These are phyloP conservation scores for Talpa occidentalis DNA, from an alignment of 2,113 vertebrate species.

Conservation along the genomic window DNA sequence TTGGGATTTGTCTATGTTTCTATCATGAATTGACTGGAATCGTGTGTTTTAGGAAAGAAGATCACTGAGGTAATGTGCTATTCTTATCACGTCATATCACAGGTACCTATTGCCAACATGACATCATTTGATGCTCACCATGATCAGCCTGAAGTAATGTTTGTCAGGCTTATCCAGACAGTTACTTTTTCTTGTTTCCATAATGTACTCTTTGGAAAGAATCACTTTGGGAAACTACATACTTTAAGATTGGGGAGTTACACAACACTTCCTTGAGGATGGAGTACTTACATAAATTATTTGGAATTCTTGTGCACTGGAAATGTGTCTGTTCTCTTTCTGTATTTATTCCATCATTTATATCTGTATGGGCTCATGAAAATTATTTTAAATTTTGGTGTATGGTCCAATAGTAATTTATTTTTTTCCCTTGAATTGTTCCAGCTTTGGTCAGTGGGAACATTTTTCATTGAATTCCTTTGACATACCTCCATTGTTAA, in stretches of 20 bases:
- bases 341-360: constrained; percentile 48
- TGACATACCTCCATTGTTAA: background rate
- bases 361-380: background rate
- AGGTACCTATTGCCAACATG: background rate
- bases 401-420: background rate
- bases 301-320: background rate
- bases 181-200: background rate
- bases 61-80: background rate
- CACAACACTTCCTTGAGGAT: background rate
- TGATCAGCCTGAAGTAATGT: background rate
- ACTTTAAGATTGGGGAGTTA: background rate
- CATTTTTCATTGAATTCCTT: background rate
- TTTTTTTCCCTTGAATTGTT: constrained; percentile 1
- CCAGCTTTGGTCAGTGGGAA: background rate
- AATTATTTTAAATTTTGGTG: constrained; percentile 55
- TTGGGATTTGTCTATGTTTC: constrained; percentile 17
- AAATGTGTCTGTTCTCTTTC: background rate
- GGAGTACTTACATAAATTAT: background rate
- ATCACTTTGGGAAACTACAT: background rate
- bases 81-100: background rate
- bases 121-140: background rate
- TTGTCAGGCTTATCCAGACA: constrained; percentile 25
- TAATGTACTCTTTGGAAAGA: constrained; percentile 18
- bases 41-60: background rate
- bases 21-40: background rate